A percentile compares a stretch with the other conserved stretches of the same genome.
These are phyloP conservation scores for Emberiza fucata DNA, from an alignment of 2,113 vertebrate genomes.

Conservation along the genomic window DNA sequence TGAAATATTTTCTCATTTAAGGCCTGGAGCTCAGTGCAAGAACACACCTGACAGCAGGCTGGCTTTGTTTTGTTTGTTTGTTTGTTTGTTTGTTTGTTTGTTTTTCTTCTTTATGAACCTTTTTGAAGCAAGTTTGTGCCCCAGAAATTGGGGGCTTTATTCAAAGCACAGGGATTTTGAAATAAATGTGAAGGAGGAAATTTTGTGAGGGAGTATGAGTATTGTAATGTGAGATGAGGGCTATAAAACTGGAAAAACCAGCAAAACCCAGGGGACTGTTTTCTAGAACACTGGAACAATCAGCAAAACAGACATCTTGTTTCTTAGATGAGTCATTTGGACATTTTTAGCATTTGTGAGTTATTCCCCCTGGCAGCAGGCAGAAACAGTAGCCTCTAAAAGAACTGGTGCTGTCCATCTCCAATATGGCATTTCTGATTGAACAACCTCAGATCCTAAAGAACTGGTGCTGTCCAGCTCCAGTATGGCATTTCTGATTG, in stretches of 20 bases:
- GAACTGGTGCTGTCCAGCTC: no score
- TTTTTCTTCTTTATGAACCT: background rate
- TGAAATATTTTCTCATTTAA: background rate
- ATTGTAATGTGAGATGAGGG: background rate
- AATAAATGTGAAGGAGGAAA: background rate
- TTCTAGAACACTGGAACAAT: background rate
- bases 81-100: no score
- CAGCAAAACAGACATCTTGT: background rate
- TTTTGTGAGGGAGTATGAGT: background rate
- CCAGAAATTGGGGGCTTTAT: background rate
- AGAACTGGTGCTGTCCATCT: background rate
- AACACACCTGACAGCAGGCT: background rate
- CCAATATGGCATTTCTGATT: background rate
- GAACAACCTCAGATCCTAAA: background rate
- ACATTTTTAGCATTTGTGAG: background rate
- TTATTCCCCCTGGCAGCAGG: background rate
- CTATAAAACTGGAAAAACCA: background rate
- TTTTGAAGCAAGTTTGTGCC: background rate
- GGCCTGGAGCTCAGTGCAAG: background rate
- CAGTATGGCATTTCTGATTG: no score
- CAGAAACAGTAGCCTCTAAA: background rate
- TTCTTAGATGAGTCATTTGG: background rate
- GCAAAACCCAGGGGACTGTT: background rate
- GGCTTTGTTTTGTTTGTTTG: background rate
- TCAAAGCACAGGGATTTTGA: background rate